Percentiles rank a stretch among this genome's conserved stretches.
phyloP scores from a whole-genome alignment of 1,140 invertebrate species.

The Paraescarpia echinospica region DNA sequence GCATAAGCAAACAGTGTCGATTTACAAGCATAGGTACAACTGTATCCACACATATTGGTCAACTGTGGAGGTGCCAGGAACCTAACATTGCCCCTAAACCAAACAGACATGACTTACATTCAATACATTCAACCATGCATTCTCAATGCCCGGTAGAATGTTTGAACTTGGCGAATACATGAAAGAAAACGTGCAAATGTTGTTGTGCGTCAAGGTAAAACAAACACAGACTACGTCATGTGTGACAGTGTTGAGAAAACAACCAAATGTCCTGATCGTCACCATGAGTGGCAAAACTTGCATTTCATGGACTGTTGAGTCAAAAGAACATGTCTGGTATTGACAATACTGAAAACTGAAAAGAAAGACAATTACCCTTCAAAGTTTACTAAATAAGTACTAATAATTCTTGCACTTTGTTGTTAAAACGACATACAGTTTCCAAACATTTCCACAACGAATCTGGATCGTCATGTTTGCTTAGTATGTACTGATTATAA shows the following conservation, averaged over 20 bases:
- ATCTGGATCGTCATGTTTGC: too few species aligned
- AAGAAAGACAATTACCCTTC: too few species aligned
- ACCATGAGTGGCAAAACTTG: background rate
- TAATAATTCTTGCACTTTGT: background rate
- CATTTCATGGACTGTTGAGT: background rate
- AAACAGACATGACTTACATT: background rate
- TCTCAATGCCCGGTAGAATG: background rate
- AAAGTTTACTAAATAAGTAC: too few species aligned
- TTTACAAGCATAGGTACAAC: background rate
- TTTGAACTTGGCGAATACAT: background rate
- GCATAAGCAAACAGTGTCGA: background rate
- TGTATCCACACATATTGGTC: background rate
- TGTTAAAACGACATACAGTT: too few species aligned
- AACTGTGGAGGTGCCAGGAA: background rate
- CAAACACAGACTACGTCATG: background rate
- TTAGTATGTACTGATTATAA: too few species aligned
- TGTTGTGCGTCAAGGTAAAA: background rate
- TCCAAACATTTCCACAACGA: too few species aligned
- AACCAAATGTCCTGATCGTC: background rate
- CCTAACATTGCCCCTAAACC: background rate
- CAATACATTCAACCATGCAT: background rate
- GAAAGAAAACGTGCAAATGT: background rate
- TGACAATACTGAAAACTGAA: too few species aligned
- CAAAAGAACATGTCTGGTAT: background rate
- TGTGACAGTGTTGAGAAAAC: background rate